phyloP scores from a whole-genome alignment of 2,888 invertebrate species.

The Volucella bombylans region DNA sequence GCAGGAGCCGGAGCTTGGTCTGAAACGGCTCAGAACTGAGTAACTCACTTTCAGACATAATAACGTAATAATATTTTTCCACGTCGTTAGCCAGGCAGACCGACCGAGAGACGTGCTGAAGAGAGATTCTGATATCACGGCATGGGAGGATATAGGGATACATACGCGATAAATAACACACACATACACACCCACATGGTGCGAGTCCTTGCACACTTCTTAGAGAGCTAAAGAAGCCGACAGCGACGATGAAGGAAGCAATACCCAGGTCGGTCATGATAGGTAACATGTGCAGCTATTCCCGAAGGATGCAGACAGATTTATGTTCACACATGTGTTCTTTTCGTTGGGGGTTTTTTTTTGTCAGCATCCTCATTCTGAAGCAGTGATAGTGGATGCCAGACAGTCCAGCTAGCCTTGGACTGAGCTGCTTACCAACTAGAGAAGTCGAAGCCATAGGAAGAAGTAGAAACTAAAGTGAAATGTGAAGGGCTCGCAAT shows the following conservation, averaged over 20 bases:
- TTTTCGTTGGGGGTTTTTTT: conserved; percentile 25
- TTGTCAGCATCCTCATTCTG: conserved; percentile 1
- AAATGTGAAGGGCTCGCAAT: conserved; percentile 5
- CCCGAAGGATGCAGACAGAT: conserved; percentile 71
- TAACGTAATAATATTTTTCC: conserved; percentile 73
- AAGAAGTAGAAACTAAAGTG: conserved; percentile 23
- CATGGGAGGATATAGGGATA: conserved; percentile 29
- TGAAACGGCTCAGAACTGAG: conserved; percentile 25
- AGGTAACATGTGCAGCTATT: conserved; percentile 67
- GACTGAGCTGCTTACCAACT: not conserved
- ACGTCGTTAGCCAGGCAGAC: conserved; percentile 54
- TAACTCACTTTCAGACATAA: conserved; percentile 71
- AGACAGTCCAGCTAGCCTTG: not conserved
- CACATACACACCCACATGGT: not conserved
- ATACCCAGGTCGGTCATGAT: conserved; percentile 66
- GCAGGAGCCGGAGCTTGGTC: conserved; percentile 6
- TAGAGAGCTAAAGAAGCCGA: not conserved
- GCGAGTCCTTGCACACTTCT: too few species aligned
- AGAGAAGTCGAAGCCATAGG: not conserved
- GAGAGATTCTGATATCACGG: conserved; percentile 1
- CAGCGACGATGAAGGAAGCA: conserved; percentile 7
- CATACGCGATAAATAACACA: conserved; percentile 60
- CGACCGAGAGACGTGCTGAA: not conserved
- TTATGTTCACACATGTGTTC: conserved; percentile 68
- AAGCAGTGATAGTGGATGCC: conserved; percentile 1